These are phyloP conservation scores for Alcis repandata DNA, from an alignment of 2,888 invertebrate genomes.

Conservation along the genomic window DNA sequence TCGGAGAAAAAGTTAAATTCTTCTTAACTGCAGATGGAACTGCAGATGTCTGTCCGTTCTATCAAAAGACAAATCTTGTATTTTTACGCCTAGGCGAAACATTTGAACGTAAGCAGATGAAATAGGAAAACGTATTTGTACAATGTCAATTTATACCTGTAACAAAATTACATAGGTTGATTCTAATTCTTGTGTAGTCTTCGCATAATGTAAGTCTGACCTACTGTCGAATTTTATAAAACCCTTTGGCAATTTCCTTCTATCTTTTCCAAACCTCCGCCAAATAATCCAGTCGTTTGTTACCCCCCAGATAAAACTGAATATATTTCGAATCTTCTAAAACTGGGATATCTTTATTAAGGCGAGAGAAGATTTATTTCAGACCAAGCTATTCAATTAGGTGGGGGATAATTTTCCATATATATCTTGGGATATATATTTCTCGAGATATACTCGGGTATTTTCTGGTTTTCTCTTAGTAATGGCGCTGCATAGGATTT, in stretches of 20 bases:
- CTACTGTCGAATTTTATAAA: too few species aligned
- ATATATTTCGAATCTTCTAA: slow-evolving; percentile 67
- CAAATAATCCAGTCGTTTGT: slow-evolving; percentile 51
- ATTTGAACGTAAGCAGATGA: too few species aligned
- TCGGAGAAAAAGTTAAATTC: too few species aligned
- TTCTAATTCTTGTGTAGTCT: too few species aligned
- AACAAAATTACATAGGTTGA: too few species aligned
- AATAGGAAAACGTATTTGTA: background rate
- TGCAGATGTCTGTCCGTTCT: too few species aligned
- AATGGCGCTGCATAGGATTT: slow-evolving; percentile 27
- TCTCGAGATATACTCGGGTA: slow-evolving; percentile 31
- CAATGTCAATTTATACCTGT: too few species aligned
- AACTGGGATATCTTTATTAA: slow-evolving; percentile 64
- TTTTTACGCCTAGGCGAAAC: too few species aligned
- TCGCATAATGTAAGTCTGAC: too few species aligned
- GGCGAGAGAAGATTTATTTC: slow-evolving; percentile 58
- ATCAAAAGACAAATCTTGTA: background rate
- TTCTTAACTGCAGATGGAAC: too few species aligned
- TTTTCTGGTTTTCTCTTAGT: slow-evolving; percentile 40
- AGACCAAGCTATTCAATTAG: slow-evolving; percentile 59
- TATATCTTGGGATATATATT: slow-evolving; percentile 46
- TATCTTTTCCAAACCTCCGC: slow-evolving; percentile 5
- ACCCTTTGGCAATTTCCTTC: too few species aligned
- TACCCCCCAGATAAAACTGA: slow-evolving; percentile 62
- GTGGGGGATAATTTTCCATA: slow-evolving; percentile 56